Evolutionary conservation across 1,140 invertebrate genomes (phyloP).

Genomic region (Drosophila sproati): DNA sequence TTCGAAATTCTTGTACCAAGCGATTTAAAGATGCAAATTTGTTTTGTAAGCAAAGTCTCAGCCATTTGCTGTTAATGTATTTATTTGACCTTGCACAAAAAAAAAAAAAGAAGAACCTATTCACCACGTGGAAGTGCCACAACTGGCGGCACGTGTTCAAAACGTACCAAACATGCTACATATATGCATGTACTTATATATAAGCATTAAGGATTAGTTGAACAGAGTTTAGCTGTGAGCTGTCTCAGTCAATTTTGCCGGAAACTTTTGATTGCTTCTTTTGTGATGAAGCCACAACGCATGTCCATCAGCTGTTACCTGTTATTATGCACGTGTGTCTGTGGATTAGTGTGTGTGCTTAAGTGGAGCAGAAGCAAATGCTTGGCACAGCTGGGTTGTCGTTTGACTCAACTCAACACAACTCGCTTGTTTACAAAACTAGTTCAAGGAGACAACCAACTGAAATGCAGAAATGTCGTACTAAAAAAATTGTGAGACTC

Average conservation of each 20-base stretch:
- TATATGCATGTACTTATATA: background rate
- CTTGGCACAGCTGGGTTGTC: slow-evolving; percentile 70
- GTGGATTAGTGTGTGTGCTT: slow-evolving; percentile 13
- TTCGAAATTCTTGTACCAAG: background rate
- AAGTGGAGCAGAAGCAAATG: slow-evolving; percentile 26
- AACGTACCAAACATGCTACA: background rate
- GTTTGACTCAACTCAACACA: slow-evolving; percentile 12
- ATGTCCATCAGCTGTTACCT: slow-evolving; percentile 43
- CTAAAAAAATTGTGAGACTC: slow-evolving; percentile 36
- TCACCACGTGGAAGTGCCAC: slow-evolving; percentile 4
- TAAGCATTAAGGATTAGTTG: background rate
- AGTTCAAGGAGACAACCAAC: slow-evolving; percentile 81
- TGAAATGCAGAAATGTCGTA: slow-evolving; percentile 68
- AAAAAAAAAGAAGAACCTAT: background rate
- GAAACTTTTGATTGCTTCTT: slow-evolving; percentile 43
- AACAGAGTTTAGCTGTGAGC: background rate
- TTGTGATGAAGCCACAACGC: slow-evolving; percentile 46
- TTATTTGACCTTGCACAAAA: slow-evolving; percentile 19
- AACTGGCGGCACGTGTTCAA: slow-evolving; percentile 34
- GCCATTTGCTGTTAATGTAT: slow-evolving; percentile 50
- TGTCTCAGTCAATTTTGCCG: slow-evolving; percentile 37
- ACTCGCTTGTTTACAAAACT: slow-evolving; percentile 58
- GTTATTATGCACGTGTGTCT: slow-evolving; percentile 34
- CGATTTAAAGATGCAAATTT: slow-evolving; percentile 72
- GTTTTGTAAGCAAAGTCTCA: slow-evolving; percentile 52